Evolutionary conservation across 1,140 invertebrate species (phyloP).

Genomic region (Aphelinus atriplicis): DNA sequence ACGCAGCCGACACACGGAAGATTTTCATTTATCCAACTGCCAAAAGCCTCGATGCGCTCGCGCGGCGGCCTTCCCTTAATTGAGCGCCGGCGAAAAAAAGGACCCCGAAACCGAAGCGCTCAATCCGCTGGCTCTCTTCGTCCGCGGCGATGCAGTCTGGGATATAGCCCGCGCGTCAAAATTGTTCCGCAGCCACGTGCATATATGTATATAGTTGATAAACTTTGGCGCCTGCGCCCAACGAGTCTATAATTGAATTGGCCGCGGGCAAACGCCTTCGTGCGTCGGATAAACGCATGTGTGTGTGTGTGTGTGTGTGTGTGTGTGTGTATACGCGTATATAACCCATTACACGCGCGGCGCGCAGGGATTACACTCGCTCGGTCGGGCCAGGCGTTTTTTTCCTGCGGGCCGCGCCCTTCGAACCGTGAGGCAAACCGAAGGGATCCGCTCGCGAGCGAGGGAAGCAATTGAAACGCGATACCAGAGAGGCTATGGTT

Average conservation of each 20-base stretch:
- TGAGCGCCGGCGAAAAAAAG: background rate
- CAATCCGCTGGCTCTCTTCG: too few species aligned
- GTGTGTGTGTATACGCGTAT: background rate
- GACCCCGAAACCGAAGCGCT: too few species aligned
- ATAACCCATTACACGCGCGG: background rate
- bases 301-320: background rate
- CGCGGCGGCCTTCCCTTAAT: background rate
- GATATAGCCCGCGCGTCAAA: background rate
- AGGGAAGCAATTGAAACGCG: too few species aligned
- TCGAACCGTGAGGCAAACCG: too few species aligned
- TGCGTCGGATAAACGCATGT: background rate
- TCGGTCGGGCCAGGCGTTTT: background rate
- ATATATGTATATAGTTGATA: background rate
- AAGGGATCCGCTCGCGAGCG: too few species aligned
- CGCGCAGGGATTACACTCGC: background rate
- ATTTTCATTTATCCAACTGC: conserved; percentile 7
- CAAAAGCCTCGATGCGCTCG: conserved; percentile 8
- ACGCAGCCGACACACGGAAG: background rate
- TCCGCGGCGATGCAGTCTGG: background rate
- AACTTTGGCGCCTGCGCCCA: background rate
- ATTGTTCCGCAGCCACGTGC: background rate
- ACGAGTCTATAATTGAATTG: conserved; percentile 25
- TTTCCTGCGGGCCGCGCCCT: background rate
- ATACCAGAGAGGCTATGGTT: too few species aligned
- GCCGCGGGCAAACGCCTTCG: background rate